These are phyloP conservation scores for Aphidoletes aphidimyza DNA, from an alignment of 2,888 invertebrate species.

Conservation along the genomic window DNA sequence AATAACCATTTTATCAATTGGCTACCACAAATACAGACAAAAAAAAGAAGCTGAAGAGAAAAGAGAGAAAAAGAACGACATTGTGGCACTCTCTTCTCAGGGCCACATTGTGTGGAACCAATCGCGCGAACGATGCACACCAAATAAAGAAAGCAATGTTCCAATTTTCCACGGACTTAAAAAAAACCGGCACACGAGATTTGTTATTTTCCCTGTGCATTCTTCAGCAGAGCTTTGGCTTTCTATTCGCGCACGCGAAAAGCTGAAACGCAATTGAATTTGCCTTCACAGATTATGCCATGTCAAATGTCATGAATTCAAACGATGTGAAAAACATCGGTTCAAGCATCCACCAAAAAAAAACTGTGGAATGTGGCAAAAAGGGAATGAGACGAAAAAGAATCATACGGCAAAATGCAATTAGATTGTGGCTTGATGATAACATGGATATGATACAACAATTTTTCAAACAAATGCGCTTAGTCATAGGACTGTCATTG, in stretches of 20 bases:
- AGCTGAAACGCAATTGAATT: neutral
- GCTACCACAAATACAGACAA: neutral
- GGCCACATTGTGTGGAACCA: too few species aligned
- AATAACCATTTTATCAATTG: neutral
- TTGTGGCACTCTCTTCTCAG: neutral
- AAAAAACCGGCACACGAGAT: too few species aligned
- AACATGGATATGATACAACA: conserved; percentile 42
- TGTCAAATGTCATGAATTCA: neutral
- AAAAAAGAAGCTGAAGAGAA: neutral
- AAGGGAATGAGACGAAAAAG: neutral
- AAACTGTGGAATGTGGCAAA: too few species aligned
- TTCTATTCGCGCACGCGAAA: neutral
- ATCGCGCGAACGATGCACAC: too few species aligned
- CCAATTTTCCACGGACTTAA: too few species aligned
- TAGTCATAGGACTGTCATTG: conserved; percentile 7
- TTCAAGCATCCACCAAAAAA: neutral
- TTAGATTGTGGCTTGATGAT: conserved; percentile 19
- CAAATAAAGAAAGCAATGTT: too few species aligned
- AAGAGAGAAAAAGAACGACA: neutral
- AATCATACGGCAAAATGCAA: conserved; percentile 5
- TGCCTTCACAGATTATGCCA: neutral
- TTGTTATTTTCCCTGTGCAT: neutral
- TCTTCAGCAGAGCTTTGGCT: neutral
- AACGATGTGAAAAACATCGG: neutral
- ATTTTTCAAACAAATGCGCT: conserved; percentile 4